Conservation (phyloP, 2,797 vertebrate species). For the Meda fulgida region DNA sequence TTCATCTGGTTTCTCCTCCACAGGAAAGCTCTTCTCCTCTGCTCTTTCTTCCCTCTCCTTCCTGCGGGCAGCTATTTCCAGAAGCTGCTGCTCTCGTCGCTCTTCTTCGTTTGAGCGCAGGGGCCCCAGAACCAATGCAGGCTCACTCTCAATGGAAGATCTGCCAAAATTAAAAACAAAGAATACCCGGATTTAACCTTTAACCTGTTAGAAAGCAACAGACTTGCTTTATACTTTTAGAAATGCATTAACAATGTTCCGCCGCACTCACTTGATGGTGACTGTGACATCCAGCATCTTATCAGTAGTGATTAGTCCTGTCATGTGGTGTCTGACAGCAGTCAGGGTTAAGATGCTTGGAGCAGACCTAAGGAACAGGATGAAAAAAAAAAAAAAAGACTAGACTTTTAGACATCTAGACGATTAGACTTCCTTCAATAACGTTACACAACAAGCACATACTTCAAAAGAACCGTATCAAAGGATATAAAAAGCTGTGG, state of each 20-base stretch:
- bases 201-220: neutral
- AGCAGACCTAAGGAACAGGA: constrained; percentile 81
- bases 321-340: constrained; percentile 94
- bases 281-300: constrained; percentile 93
- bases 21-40: constrained; percentile 79
- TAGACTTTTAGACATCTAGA: no score
- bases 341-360: constrained; percentile 95
- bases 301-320: constrained; percentile 92
- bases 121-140: constrained; percentile 93
- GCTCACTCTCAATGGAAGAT: constrained; percentile 97
- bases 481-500: neutral
- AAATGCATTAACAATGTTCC: neutral
- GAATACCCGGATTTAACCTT: neutral
- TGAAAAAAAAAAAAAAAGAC: neutral
- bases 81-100: constrained; percentile 89
- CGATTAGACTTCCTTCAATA: neutral
- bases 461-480: neutral
- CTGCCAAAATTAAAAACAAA: constrained; percentile 68
- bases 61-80: constrained; percentile 85
- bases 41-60: constrained; percentile 80
- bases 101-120: constrained; percentile 84
- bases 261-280: constrained; percentile 91
- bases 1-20: constrained; percentile 91
- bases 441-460: neutral
- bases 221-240: neutral